Evolutionary conservation across 2,888 invertebrate genomes (phyloP).

Genomic region (Congeria kusceri): DNA sequence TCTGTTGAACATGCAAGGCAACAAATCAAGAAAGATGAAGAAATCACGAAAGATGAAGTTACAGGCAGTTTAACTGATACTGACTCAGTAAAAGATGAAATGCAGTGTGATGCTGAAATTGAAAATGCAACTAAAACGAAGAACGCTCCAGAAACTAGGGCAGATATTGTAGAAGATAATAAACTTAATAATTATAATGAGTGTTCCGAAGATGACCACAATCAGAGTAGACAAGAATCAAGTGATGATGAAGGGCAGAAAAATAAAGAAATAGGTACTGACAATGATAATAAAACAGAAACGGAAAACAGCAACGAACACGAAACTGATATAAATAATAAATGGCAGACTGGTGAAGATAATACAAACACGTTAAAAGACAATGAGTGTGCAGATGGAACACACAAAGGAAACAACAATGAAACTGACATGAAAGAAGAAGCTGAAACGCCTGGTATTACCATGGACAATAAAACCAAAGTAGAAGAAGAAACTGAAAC

Average conservation of each 20-base stretch:
- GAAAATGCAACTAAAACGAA: not conserved
- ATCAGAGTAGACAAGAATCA: not conserved
- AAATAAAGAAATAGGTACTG: not conserved
- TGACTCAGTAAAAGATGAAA: too few relatives aligned
- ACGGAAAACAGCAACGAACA: not conserved
- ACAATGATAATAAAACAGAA: not conserved
- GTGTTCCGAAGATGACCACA: too few relatives aligned
- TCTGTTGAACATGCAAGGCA: too few relatives aligned
- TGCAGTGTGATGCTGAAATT: too few relatives aligned
- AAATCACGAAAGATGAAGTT: too few relatives aligned
- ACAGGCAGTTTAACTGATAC: too few relatives aligned
- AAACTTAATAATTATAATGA: not conserved
- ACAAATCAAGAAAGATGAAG: too few relatives aligned
- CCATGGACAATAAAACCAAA: too few relatives aligned
- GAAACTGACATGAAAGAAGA: too few relatives aligned
- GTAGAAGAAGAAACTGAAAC: too few relatives aligned
- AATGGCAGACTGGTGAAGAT: not conserved
- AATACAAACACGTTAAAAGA: not conserved
- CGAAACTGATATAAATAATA: not conserved
- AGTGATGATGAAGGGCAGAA: not conserved
- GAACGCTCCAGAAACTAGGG: not conserved
- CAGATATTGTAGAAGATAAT: not conserved
- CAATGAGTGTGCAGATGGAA: not conserved
- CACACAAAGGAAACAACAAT: too few relatives aligned
- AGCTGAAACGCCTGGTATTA: too few relatives aligned